Conservation (phyloP, 2,797 vertebrate genomes). For the Pygocentrus nattereri region DNA sequence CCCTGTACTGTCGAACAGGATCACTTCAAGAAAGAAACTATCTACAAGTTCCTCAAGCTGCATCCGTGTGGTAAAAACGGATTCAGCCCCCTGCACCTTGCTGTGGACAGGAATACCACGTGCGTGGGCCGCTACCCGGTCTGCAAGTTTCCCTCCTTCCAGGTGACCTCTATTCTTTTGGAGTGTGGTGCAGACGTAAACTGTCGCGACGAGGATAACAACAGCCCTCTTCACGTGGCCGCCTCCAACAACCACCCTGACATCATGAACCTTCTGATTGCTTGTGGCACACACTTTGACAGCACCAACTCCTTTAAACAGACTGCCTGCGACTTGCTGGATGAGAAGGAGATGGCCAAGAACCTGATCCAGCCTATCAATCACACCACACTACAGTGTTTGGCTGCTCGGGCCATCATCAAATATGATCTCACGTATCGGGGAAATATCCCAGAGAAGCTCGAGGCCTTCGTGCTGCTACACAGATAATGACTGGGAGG, state of each 20-base stretch:
- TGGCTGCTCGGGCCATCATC: constrained; percentile 93
- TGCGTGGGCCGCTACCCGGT: constrained; percentile 98
- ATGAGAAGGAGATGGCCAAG: constrained; percentile 95
- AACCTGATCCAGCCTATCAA: constrained; percentile 98
- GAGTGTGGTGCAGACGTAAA: constrained; percentile 97
- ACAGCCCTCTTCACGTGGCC: constrained; percentile 95
- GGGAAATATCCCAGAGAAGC: constrained; percentile 94
- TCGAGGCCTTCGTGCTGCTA: constrained; percentile 95
- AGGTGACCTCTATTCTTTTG: constrained; percentile 92
- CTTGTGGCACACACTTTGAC: constrained; percentile 96
- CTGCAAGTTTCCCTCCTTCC: constrained; percentile 97
- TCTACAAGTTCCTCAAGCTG: constrained; percentile 96
- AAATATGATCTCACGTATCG: constrained; percentile 88
- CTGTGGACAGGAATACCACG: constrained; percentile 96
- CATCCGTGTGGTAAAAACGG: constrained; percentile 95
- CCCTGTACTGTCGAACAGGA: constrained; percentile 93
- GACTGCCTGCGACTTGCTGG: constrained; percentile 95
- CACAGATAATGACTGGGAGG: constrained; percentile 90
- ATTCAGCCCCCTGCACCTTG: constrained; percentile 96
- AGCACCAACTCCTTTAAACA: constrained; percentile 93
- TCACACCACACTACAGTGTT: constrained; percentile 97
- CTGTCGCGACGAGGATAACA: constrained; percentile 92
- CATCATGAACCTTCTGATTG: constrained; percentile 98
- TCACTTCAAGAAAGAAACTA: constrained; percentile 97
- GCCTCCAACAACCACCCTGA: constrained; percentile 97